Conservation (phyloP, 2,113 vertebrate genomes). For the Tursiops truncatus region DNA sequence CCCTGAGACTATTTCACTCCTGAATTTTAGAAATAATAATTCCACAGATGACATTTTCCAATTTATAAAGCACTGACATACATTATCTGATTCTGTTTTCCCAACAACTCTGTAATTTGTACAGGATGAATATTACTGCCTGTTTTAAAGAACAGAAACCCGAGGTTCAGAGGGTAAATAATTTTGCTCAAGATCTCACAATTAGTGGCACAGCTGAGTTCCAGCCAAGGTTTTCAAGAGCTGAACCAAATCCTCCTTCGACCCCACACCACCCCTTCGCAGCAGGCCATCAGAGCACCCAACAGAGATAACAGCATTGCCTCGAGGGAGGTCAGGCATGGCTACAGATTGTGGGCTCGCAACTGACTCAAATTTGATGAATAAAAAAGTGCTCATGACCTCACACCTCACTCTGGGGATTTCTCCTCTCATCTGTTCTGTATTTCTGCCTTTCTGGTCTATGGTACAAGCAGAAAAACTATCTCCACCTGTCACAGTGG, state of each 20-base stretch:
- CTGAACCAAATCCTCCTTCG: not conserved
- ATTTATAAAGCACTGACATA: not conserved
- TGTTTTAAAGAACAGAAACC: not conserved
- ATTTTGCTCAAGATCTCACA: not conserved
- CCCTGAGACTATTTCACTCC: not conserved
- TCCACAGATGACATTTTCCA: not conserved
- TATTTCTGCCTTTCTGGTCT: not conserved
- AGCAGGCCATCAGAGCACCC: not conserved
- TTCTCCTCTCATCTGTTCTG: not conserved
- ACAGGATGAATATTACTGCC: not conserved
- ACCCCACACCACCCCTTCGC: too few relatives aligned
- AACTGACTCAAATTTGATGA: not conserved
- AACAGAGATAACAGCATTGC: accelerated
- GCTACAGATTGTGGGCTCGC: not conserved
- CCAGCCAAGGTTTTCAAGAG: not conserved
- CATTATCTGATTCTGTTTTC: not conserved
- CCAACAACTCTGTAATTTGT: not conserved
- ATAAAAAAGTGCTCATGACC: not conserved
- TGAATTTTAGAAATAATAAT: constrained; percentile 16
- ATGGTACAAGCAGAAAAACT: not conserved
- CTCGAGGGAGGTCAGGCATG: not conserved
- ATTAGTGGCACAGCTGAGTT: not conserved
- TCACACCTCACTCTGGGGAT: not conserved
- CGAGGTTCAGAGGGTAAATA: not conserved
- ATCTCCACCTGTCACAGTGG: not conserved